These are phyloP conservation scores for Desoria tigrina DNA, from an alignment of 2,888 invertebrate species.

Conservation along the genomic window DNA sequence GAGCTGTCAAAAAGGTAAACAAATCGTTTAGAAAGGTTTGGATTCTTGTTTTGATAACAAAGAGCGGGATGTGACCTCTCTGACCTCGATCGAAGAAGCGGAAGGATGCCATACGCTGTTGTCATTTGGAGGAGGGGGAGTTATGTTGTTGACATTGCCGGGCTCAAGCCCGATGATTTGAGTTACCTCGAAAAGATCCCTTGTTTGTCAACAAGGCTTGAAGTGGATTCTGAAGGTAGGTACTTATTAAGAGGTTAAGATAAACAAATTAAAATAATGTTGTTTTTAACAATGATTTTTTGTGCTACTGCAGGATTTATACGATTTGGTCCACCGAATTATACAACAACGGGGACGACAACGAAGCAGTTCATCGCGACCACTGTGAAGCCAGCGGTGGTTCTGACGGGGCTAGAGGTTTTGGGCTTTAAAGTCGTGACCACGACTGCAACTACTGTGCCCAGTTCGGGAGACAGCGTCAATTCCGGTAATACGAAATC, in stretches of 20 bases:
- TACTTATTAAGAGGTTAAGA: slow-evolving; percentile 4
- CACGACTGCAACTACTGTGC: slow-evolving; percentile 62
- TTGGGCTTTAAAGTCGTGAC: slow-evolving; percentile 85
- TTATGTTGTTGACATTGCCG: slow-evolving; percentile 49
- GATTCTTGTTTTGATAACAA: too few relatives aligned
- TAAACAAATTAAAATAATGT: neutral
- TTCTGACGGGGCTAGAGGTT: slow-evolving; percentile 82
- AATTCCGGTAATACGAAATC: slow-evolving; percentile 22
- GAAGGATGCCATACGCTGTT: slow-evolving; percentile 51
- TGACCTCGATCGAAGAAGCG: too few relatives aligned
- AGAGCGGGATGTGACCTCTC: too few relatives aligned
- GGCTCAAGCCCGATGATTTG: slow-evolving; percentile 51
- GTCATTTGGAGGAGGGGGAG: slow-evolving; percentile 52
- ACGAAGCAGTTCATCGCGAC: slow-evolving; percentile 43
- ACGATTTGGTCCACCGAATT: slow-evolving; percentile 51
- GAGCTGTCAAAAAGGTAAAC: too few relatives aligned
- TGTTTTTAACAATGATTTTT: slow-evolving; percentile 4
- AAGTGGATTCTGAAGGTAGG: slow-evolving; percentile 50
- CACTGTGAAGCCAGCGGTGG: slow-evolving; percentile 60
- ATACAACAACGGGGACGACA: slow-evolving; percentile 16
- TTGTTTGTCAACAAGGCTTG: slow-evolving; percentile 46
- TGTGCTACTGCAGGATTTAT: slow-evolving; percentile 43
- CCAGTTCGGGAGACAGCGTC: neutral
- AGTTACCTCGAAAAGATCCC: slow-evolving; percentile 51
- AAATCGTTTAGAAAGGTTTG: too few relatives aligned